phyloP scores from a whole-genome alignment of 2,888 invertebrate genomes.

The Plagodis dolabraria region DNA sequence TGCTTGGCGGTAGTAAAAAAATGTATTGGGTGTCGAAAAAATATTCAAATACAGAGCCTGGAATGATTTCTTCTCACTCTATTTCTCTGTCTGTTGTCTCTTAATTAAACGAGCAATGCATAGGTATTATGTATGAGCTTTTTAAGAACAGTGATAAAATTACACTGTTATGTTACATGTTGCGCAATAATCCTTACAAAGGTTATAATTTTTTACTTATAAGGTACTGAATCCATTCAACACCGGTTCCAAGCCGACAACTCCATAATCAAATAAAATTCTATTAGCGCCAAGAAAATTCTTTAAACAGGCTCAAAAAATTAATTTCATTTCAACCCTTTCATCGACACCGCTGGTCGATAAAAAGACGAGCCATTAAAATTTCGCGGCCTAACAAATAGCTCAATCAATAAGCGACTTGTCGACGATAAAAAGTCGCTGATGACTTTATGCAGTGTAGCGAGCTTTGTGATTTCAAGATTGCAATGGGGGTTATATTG shows the following conservation, averaged over 20 bases:
- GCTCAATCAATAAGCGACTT: slow-evolving; percentile 59
- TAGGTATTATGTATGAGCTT: too few species aligned
- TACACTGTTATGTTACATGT: too few species aligned
- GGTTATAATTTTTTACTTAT: too few species aligned
- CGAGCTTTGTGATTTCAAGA: background rate
- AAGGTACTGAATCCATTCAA: background rate
- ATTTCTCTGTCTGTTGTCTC: too few species aligned
- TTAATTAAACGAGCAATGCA: too few species aligned
- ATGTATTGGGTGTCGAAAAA: too few species aligned
- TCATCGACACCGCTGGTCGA: slow-evolving; percentile 42
- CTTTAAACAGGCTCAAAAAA: slow-evolving; percentile 16
- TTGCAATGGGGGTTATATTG: too few species aligned
- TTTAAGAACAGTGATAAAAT: too few species aligned
- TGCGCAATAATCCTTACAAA: too few species aligned
- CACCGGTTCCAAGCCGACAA: background rate
- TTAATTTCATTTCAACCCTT: slow-evolving; percentile 36
- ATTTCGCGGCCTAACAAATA: slow-evolving; percentile 56
- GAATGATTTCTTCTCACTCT: too few species aligned
- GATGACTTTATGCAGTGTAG: slow-evolving; percentile 17
- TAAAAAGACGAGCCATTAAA: slow-evolving; percentile 49
- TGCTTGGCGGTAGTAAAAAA: too few species aligned
- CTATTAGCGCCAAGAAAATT: slow-evolving; percentile 9
- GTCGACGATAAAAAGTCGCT: slow-evolving; percentile 48
- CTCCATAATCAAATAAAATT: slow-evolving; percentile 5
- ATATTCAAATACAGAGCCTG: too few species aligned